These are phyloP conservation scores for Morinoia aosen DNA, from an alignment of 2,888 invertebrate species.

Conservation along the genomic window DNA sequence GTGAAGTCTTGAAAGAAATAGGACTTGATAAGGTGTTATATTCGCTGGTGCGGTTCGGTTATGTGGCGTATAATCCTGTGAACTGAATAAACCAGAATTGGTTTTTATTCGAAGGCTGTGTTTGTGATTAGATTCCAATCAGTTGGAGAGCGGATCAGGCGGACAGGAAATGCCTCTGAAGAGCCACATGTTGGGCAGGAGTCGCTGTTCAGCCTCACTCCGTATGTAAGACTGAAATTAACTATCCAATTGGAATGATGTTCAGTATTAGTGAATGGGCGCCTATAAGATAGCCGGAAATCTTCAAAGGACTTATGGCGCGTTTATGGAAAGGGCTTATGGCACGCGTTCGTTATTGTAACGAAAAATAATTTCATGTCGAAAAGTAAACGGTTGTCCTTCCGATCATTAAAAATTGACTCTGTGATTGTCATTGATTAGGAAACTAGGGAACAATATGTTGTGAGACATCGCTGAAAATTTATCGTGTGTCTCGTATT, in stretches of 20 bases:
- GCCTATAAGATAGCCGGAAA: background rate
- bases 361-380: background rate
- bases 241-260: background rate
- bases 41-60: background rate
- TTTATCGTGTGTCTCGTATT: background rate
- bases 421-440: background rate
- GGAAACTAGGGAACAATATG: background rate
- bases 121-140: background rate
- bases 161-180: background rate
- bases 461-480: background rate
- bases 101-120: background rate
- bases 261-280: background rate
- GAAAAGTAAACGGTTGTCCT: background rate
- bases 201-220: background rate
- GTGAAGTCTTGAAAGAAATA: background rate
- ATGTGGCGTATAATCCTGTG: background rate
- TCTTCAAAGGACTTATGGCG: background rate
- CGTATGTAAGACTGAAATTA: background rate
- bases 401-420: background rate
- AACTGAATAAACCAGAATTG: background rate
- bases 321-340: background rate
- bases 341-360: background rate
- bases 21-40: background rate
- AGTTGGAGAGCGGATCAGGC: background rate
- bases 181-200: background rate